These are phyloP conservation scores for Cosmia pyralina DNA, from an alignment of 2,888 invertebrate genomes.

Conservation along the genomic window DNA sequence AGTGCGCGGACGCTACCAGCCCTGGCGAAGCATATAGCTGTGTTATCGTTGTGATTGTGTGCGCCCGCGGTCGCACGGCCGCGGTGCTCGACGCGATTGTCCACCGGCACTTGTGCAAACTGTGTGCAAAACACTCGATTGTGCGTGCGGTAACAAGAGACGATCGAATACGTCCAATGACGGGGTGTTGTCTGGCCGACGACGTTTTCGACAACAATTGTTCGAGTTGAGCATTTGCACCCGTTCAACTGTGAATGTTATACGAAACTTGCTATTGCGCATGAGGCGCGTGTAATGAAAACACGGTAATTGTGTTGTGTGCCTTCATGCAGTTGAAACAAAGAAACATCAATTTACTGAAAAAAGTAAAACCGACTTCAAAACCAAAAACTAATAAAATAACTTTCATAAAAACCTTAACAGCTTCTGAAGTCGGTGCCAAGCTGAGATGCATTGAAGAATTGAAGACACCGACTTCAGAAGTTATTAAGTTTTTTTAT, in stretches of 20 bases:
- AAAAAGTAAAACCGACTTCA: too few species aligned
- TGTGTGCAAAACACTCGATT: conserved; percentile 78
- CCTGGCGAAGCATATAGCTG: conserved; percentile 9
- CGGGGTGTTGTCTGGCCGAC: conserved; percentile 58
- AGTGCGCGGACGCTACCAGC: conserved; percentile 25
- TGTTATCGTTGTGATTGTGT: conserved; percentile 33
- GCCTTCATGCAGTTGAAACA: conserved; percentile 34
- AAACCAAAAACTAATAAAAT: too few species aligned
- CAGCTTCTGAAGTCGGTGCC: too few species aligned
- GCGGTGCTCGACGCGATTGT: too few species aligned
- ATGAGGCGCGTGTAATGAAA: conserved; percentile 55
- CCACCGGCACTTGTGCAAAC: conserved; percentile 79
- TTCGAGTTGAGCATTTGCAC: conserved; percentile 44
- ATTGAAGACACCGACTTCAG: too few species aligned
- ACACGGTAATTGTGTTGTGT: conserved; percentile 55
- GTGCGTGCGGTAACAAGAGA: conserved; percentile 70
- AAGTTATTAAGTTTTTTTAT: too few species aligned
- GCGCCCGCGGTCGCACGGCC: conserved; percentile 33
- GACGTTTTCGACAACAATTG: conserved; percentile 66
- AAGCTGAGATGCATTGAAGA: too few species aligned
- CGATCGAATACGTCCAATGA: conserved; percentile 65
- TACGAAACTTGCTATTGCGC: conserved; percentile 56
- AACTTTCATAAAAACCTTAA: too few species aligned
- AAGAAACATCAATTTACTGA: too few species aligned
- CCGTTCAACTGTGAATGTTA: conserved; percentile 58